Base-by-base conservation (phyloP, 2,888 invertebrate genomes). In the Xylophagus ater region DNA sequence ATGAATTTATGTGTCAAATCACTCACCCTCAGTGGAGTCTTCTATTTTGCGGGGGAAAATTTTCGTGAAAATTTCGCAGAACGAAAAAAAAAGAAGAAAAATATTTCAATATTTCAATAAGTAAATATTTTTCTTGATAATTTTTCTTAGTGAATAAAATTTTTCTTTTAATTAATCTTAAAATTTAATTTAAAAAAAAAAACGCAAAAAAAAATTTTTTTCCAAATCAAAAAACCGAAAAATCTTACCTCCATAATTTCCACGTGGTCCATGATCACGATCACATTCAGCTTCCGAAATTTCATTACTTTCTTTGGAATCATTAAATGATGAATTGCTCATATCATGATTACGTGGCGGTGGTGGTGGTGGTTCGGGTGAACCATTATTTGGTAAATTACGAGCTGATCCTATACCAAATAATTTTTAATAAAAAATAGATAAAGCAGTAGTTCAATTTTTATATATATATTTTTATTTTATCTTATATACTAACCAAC, bases 261-360 rank as follows among this genome's bases (percentile, higher is more conserved):
- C 65, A 56, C 86, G 78, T 43, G 77, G 79, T 67, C 84, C 78
- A 55, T 81, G 80, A 60, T 82, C 82, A 49, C 81, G 82, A 70
- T 89, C 89, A 65, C 89, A 89, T 66, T 89, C 89, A 53, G 89
- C 88, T 67, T 89, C 89, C 59, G 87, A 88, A 67, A 88, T 86
- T 68, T 89, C 89, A 69, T 88, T 89, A 67, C 88, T 88, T 65
- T 89, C 88, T 71, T 89, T 89, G 61, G 87, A 87, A 66, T 89
- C 89, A 68, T 90, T 89, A 69, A 88, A 88, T 41, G 80, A 81
- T 52, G 82, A 81, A 55, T 81, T 81, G 53, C 79, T 80, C 52
- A 72, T 73, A 63, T 84, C 85, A 56, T 86, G 84, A 66, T 87
- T 87, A 59, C 78, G 80, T 58, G 78, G 87, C 54, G 79, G 88